Base-by-base conservation (phyloP, 1,140 invertebrate species). In the Drosophila paulistorum region DNA sequence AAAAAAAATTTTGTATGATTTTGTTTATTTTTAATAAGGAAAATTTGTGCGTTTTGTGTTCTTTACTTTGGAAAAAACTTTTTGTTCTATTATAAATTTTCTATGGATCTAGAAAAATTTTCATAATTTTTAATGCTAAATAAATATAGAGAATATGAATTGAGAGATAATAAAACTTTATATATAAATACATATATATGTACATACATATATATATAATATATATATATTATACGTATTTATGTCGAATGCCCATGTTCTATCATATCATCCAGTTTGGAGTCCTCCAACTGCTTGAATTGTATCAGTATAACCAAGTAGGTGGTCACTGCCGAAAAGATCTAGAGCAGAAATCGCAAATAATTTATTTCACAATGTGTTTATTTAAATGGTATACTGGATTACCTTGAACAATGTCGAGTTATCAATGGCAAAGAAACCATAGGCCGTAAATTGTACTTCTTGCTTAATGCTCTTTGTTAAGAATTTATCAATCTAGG, bases 381-480 rank as follows among this genome's bases (percentile, higher is more conserved):
- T 30, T 30, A 30, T 30, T 3, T 0, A 30, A 30, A 30, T 37
- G 10, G 10, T 11, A 20, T 14, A 1, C n/a, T 41, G 9, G 1
- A 7, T 26, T 70, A 92, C 91, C 79, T 92, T 92, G 51, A 92
- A 92, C 2, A 92, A 74, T 0, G 91, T 92, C 1, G 91, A 90
- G 63, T 91, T 92, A 30, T 92, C 91, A 42, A 92, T 92, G 13
- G 90, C 81, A 77, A 92, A 92, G 45, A 92, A 92, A 30, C 91
- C 91, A 30, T 92, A 92, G 9, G 91, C 91, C 11, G 91, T 92
- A 57, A 92, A 92, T 37, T 92, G 84, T 7, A 92, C 79, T 59
- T 92, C 91, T 54, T 92, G 91, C 30, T 91, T 92, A 26, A 92
- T 92, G 67, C 91, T 92, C 65, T 92, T 92, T 13, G 91, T 92